phyloP scores from a whole-genome alignment of 2,113 vertebrate genomes.

The Pseudorasbora parva region DNA sequence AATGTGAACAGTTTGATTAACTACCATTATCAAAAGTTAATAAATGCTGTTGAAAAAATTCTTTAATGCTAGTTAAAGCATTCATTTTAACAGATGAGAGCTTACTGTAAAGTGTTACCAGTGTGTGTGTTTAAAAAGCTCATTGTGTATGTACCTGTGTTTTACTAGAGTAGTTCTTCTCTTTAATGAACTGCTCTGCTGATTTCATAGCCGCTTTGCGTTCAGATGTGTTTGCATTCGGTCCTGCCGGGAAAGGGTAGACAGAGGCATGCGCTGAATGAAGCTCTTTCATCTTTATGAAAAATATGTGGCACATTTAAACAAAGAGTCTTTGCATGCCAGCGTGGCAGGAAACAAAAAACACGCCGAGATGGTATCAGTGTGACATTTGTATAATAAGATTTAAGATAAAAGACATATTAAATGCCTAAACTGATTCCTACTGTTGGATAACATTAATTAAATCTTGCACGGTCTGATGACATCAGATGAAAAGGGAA shows the following conservation, averaged over 20 bases:
- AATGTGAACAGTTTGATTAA: too few relatives aligned
- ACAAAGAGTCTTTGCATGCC: neutral
- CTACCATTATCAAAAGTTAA: too few relatives aligned
- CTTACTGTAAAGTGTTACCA: too few relatives aligned
- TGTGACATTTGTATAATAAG: neutral
- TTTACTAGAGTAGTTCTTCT: constrained; percentile 68
- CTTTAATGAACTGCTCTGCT: constrained; percentile 71
- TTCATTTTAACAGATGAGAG: too few relatives aligned
- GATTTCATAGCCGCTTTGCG: constrained; percentile 65
- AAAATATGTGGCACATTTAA: constrained; percentile 10
- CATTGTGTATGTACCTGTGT: constrained; percentile 66
- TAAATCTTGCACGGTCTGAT: neutral
- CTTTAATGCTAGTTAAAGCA: too few relatives aligned
- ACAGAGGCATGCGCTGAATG: neutral
- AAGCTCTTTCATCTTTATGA: constrained; percentile 20
- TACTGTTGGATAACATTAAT: neutral
- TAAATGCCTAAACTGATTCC: neutral
- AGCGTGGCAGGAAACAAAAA: too few relatives aligned
- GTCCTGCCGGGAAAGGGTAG: constrained; percentile 62
- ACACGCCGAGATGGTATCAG: too few relatives aligned
- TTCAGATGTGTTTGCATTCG: constrained; percentile 64
- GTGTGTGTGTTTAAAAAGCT: neutral
- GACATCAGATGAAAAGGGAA: neutral
- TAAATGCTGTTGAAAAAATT: too few relatives aligned
- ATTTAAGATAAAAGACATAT: neutral